Evolutionary conservation across 1,140 invertebrate species (phyloP).

Genomic region (Calycopis cecrops): DNA sequence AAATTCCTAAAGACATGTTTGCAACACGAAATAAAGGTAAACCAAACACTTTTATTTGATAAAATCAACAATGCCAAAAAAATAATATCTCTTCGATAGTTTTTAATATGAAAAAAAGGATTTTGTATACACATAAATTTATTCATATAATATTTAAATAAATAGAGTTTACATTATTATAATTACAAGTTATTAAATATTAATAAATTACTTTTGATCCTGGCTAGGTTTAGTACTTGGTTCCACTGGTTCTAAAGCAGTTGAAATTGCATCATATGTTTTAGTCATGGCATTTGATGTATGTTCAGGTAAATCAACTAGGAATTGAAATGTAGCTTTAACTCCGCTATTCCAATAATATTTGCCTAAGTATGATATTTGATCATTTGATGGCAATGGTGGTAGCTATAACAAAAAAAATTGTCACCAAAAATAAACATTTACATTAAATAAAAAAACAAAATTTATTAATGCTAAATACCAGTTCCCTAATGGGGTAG

Average conservation of each 20-base stretch:
- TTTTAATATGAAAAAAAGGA: slow-evolving; percentile 7
- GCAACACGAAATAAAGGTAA: too few relatives aligned
- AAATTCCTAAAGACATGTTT: too few relatives aligned
- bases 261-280: slow-evolving; percentile 46
- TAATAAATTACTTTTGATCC: slow-evolving; percentile 35
- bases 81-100: slow-evolving; percentile 6
- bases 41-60: too few relatives aligned
- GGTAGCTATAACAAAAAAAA: slow-evolving; percentile 67
- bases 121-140: not conserved
- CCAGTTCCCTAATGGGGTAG: too few relatives aligned
- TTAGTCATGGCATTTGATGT: slow-evolving; percentile 53
- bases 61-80: too few relatives aligned
- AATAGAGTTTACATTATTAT: not conserved
- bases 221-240: slow-evolving; percentile 30
- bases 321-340: slow-evolving; percentile 70
- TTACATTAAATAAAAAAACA: not conserved
- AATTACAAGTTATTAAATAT: slow-evolving; percentile 1
- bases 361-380: slow-evolving; percentile 68
- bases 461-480: too few relatives aligned
- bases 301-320: slow-evolving; percentile 68
- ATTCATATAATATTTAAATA: slow-evolving; percentile 1
- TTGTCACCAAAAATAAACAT: slow-evolving; percentile 18
- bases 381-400: slow-evolving; percentile 70
- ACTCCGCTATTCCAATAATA: slow-evolving; percentile 77
- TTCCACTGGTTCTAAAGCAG: slow-evolving; percentile 41